Evolutionary conservation across 2,888 invertebrate genomes (phyloP), one percentile per base, ranked within the genome.

Genomic region (Caenorhabditis plicata): DNA sequence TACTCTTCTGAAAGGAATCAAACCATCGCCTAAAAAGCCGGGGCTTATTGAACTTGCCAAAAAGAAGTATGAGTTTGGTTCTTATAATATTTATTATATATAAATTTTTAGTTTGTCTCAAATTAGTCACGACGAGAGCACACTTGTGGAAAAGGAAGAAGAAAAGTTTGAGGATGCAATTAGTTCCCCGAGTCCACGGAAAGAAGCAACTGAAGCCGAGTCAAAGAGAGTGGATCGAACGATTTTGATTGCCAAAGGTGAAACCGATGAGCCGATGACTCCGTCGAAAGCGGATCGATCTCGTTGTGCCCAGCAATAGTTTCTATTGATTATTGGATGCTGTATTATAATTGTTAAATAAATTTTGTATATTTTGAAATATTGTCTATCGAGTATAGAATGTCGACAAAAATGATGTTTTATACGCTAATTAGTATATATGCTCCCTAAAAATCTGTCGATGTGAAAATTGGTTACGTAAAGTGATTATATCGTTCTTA

Each of bases 51-150:
- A 29, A 31, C 2, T 29, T 9, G 42, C 33, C 33, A 15, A 33
- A 7, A n/a, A n/a, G n/a, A n/a, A n/a, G n/a, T n/a, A n/a, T n/a
- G n/a, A n/a, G n/a, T n/a, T n/a, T n/a, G n/a, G n/a, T n/a, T n/a
- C 8, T 36, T 22, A 7, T 4, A 19, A 19, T 5, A 8, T 19
- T 15, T 4, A n/a, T 7, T 3, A 19, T 17, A 15, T 19, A 9
- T 36, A 5, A 7, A 7, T 36, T 36, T 36, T 4, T 22, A 23
- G 22, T 3, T 4, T 23, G 38, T 13, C 22, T 42, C 11, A 29
- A 42, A 31, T 31, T 31, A 11, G 3, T 42, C 27, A 42, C n/a
- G 42, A 31, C 42, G 42, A n/a, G 42, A 42, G n/a, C 3, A 17
- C 4, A 42, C 29, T 2, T 29, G 15, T 19, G 4, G 7, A 40